A percentile compares a stretch with the other conserved stretches of the same genome.
Conservation (phyloP, 2,113 vertebrate species). For the Amazona guildingii region DNA sequence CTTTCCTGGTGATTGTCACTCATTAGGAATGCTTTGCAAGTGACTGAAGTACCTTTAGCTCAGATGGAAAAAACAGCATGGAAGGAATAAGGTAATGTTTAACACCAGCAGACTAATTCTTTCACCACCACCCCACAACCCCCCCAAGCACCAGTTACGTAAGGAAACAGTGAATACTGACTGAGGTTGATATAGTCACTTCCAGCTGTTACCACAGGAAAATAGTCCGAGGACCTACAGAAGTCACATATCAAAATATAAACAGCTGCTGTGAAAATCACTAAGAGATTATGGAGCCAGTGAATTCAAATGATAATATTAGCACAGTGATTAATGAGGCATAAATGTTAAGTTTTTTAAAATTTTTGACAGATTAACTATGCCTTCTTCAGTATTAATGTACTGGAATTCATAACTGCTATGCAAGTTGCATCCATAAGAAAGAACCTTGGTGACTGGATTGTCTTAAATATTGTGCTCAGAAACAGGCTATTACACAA, state of each 20-base stretch:
- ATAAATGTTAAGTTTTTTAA: not conserved
- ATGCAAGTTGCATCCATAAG: not conserved
- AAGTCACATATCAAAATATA: not conserved
- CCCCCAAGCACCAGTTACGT: not conserved
- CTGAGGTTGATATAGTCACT: not conserved
- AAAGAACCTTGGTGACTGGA: not conserved
- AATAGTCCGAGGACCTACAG: not conserved
- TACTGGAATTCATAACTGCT: not conserved
- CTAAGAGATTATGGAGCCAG: not conserved
- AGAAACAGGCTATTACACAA: not conserved
- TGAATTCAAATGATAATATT: not conserved
- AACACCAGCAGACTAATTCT: not conserved
- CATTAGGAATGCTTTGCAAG: not conserved
- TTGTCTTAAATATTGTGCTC: not conserved
- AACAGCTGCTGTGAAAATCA: not conserved
- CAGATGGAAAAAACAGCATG: not conserved
- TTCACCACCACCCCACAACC: not conserved
- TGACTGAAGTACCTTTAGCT: not conserved
- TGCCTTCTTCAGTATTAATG: not conserved
- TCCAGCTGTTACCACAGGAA: not conserved
- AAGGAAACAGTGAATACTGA: not conserved
- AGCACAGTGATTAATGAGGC: not conserved
- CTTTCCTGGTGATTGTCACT: not conserved
- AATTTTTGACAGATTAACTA: not conserved
- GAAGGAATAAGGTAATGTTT: not conserved